Conservation (phyloP, 2,113 vertebrate genomes). For the Microtus montanus region DNA sequence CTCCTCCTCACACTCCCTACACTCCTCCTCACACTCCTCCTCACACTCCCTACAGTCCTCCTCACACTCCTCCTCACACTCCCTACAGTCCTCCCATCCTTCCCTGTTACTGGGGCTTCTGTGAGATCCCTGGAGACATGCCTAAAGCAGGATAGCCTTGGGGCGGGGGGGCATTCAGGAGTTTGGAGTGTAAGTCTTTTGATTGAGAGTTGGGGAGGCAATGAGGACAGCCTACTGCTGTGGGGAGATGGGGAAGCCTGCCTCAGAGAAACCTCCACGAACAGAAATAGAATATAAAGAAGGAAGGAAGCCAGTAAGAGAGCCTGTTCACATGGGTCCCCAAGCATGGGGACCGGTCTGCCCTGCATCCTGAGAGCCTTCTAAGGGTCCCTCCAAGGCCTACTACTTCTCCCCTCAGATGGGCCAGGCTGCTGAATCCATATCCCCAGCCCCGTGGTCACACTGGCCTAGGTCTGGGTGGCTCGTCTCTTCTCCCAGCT, state of each 20-base stretch:
- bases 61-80: too few species aligned
- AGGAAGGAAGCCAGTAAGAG: slow-evolving; percentile 71
- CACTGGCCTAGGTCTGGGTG: neutral
- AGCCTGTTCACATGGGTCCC: slow-evolving; percentile 58
- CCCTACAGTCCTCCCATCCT: neutral
- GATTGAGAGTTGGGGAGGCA: neutral
- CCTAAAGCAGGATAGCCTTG: neutral
- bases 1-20: too few species aligned
- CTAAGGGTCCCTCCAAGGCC: neutral
- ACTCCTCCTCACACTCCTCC: too few species aligned
- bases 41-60: too few species aligned
- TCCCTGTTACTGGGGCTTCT: slow-evolving; percentile 18
- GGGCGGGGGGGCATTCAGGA: neutral
- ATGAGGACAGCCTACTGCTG: neutral
- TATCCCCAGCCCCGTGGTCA: neutral
- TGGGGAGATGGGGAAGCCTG: slow-evolving; percentile 36
- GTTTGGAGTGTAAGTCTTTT: neutral
- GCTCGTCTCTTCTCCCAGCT: neutral
- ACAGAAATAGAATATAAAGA: slow-evolving; percentile 71
- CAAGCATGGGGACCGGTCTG: neutral
- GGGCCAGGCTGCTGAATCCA: neutral
- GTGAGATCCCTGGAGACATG: neutral
- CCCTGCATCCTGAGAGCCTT: neutral
- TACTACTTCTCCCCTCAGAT: neutral
- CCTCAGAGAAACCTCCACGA: slow-evolving; percentile 51